These are phyloP conservation scores for Otus sunia DNA, from an alignment of 2,113 vertebrate species.

Conservation along the genomic window DNA sequence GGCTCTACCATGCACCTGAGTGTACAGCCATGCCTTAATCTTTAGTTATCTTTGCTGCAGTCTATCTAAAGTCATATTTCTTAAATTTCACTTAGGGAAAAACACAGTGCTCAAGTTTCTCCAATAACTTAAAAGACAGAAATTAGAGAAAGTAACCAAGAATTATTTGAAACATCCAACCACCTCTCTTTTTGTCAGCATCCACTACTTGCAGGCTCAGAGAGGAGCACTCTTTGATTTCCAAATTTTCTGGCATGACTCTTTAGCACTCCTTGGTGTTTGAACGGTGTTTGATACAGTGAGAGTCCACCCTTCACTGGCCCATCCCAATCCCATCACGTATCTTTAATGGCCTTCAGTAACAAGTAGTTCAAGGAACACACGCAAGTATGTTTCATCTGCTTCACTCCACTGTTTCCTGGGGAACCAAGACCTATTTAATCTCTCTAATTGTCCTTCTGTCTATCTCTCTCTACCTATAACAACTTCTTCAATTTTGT, in stretches of 20 bases:
- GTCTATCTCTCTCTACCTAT: not conserved
- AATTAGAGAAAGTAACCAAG: not conserved
- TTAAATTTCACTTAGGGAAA: not conserved
- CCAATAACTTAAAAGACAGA: not conserved
- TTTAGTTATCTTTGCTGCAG: not conserved
- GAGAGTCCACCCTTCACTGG: not conserved
- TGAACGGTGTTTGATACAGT: not conserved
- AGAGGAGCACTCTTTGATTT: not conserved
- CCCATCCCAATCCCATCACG: not conserved
- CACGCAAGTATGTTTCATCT: not conserved
- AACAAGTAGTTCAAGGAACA: not conserved
- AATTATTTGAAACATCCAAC: not conserved
- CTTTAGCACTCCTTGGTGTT: rapidly evolving
- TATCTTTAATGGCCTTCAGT: not conserved
- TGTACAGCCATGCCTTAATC: not conserved
- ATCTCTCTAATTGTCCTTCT: not conserved
- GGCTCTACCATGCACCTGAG: not conserved
- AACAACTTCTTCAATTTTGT: not conserved
- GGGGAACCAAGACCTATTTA: not conserved
- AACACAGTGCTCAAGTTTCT: not conserved
- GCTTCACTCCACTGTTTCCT: not conserved
- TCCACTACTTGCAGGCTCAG: not conserved
- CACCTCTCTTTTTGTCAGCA: not conserved
- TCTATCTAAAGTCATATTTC: not conserved
- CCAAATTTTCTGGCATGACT: not conserved